Evolutionary conservation across 2,797 vertebrate species (phyloP).

Genomic region (Octomys mimax): DNA sequence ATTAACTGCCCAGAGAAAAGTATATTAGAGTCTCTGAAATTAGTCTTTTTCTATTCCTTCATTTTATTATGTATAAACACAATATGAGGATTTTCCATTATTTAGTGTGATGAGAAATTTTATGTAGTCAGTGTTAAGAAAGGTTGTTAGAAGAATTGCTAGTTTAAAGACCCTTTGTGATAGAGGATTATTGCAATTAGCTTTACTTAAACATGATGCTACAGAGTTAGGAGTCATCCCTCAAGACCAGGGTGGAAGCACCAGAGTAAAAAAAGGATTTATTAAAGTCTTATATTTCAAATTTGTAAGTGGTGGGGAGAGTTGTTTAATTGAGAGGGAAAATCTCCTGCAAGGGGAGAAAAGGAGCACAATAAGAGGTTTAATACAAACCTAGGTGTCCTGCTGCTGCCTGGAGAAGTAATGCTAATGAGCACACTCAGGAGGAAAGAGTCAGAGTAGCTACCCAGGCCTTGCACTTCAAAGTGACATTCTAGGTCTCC

Average conservation of each 20-base stretch:
- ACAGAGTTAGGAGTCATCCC: neutral
- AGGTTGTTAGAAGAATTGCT: neutral
- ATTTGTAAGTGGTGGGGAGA: neutral
- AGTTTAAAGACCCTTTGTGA: neutral
- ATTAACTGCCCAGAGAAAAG: neutral
- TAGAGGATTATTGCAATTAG: neutral
- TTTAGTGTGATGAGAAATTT: neutral
- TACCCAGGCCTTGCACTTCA: too few species aligned
- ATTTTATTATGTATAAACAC: neutral
- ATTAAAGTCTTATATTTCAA: neutral
- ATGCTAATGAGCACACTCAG: neutral
- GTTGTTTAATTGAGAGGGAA: neutral
- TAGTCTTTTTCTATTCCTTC: neutral
- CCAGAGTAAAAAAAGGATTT: neutral
- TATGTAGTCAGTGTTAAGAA: neutral
- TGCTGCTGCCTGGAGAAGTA: neutral
- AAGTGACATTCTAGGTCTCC: neutral
- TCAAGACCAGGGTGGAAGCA: neutral
- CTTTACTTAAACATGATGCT: neutral
- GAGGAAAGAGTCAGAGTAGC: accelerated
- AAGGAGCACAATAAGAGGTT: neutral
- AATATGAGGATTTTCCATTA: neutral
- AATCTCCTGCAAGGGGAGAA: neutral
- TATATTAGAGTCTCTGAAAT: neutral
- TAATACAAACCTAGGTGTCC: neutral